Percentiles rank a stretch among this genome's conserved stretches.
phyloP scores from a whole-genome alignment of 2,113 vertebrate species.

The Trematocara marginatum region DNA sequence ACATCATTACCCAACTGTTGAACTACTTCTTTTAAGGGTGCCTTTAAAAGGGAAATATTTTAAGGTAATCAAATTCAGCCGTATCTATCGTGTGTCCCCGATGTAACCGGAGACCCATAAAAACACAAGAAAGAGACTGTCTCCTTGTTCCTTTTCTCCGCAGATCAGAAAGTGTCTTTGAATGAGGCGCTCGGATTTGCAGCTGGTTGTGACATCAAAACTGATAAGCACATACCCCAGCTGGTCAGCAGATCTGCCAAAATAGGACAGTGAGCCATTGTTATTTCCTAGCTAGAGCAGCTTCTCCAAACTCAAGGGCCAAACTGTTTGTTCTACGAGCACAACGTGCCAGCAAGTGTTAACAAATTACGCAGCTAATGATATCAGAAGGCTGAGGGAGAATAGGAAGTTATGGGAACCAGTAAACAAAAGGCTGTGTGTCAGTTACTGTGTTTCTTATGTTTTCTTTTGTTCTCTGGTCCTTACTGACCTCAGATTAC shows the following conservation, averaged over 20 bases:
- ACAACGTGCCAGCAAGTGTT: not conserved
- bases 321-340: not conserved
- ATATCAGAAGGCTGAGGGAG: not conserved
- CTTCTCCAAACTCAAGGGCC: not conserved
- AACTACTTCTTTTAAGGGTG: not conserved
- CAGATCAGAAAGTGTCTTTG: not conserved
- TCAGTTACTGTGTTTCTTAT: not conserved
- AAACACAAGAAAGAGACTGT: not conserved
- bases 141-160: not conserved
- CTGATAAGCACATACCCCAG: not conserved
- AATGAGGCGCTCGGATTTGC: not conserved
- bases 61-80: not conserved
- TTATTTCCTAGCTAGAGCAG: not conserved
- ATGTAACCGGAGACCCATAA: not conserved
- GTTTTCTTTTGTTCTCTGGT: not conserved
- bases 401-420: not conserved
- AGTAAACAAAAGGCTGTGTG: not conserved
- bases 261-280: not conserved
- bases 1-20: not conserved
- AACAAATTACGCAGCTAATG: not conserved
- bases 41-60: not conserved
- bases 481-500: not conserved
- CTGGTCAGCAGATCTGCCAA: not conserved
- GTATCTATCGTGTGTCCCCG: not conserved
- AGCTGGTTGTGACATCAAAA: not conserved